Evolutionary conservation across 1,140 invertebrate species (phyloP).

Genomic region (Sipha flava): DNA sequence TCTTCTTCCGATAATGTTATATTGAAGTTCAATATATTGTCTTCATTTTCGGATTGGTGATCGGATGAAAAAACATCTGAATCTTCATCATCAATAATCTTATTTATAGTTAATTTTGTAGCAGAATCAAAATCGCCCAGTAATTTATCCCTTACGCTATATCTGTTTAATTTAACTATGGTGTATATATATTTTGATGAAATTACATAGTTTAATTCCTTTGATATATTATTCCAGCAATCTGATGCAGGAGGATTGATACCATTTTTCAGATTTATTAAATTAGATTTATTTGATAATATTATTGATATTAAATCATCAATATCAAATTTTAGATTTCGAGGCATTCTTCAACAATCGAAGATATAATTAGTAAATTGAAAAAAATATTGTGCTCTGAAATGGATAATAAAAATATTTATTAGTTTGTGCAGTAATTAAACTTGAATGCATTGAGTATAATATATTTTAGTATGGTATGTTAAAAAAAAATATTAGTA

Average conservation of each 20-base stretch:
- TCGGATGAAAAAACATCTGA: not conserved
- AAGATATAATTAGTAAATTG: too few species aligned
- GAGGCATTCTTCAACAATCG: too few species aligned
- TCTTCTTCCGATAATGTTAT: not conserved
- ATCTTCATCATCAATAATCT: not conserved
- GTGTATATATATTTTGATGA: not conserved
- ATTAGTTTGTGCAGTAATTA: too few species aligned
- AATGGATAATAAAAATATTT: too few species aligned
- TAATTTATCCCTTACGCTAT: not conserved
- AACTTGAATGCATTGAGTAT: too few species aligned
- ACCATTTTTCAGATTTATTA: not conserved
- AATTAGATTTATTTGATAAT: not conserved
- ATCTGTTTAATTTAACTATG: not conserved
- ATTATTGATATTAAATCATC: not conserved
- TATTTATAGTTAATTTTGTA: not conserved
- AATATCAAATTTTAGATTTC: not conserved
- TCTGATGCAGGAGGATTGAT: not conserved
- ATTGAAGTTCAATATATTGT: not conserved
- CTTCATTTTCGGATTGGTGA: not conserved
- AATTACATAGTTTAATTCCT: not conserved
- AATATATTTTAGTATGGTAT: too few species aligned
- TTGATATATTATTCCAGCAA: not conserved
- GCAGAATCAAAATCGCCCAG: not conserved
- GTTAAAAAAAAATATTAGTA: too few species aligned
- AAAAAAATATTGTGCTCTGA: too few species aligned